These are phyloP conservation scores for Noctua janthina DNA, from an alignment of 2,888 invertebrate genomes.

Conservation along the genomic window DNA sequence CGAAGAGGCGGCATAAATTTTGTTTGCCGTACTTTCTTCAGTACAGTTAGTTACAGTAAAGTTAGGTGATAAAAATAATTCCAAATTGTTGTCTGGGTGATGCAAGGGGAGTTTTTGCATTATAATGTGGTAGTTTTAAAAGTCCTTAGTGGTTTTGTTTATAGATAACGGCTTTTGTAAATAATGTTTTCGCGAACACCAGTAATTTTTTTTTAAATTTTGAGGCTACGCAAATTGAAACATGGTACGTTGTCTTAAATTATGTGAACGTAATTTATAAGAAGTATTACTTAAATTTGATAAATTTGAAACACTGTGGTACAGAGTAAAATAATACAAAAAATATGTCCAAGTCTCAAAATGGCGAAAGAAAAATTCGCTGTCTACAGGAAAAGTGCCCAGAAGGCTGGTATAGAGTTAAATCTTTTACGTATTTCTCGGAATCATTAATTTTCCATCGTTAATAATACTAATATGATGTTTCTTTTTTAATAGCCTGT, in stretches of 20 bases:
- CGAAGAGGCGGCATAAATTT: slow-evolving; percentile 85
- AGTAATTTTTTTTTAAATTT: neutral
- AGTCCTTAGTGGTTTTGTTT: slow-evolving; percentile 16
- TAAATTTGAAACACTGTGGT: neutral
- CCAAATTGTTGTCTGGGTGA: slow-evolving; percentile 56
- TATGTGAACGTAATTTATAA: neutral
- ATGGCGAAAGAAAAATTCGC: neutral
- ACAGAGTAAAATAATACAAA: neutral
- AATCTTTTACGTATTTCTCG: neutral
- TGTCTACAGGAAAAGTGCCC: neutral
- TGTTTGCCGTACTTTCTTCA: slow-evolving; percentile 72
- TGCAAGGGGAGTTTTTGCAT: slow-evolving; percentile 45
- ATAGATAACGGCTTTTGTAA: slow-evolving; percentile 10
- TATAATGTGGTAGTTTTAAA: slow-evolving; percentile 30
- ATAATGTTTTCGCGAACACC: neutral
- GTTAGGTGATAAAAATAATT: slow-evolving; percentile 66
- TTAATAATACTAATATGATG: neutral
- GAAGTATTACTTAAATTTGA: neutral
- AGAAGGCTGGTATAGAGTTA: neutral
- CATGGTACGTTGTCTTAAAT: neutral
- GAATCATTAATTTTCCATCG: neutral
- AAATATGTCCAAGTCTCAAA: neutral
- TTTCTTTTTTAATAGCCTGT: too few relatives aligned
- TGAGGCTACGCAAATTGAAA: neutral
- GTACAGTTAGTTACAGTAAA: slow-evolving; percentile 55